Conservation (phyloP, 2,888 invertebrate genomes). For the Charanyca ferruginea region DNA sequence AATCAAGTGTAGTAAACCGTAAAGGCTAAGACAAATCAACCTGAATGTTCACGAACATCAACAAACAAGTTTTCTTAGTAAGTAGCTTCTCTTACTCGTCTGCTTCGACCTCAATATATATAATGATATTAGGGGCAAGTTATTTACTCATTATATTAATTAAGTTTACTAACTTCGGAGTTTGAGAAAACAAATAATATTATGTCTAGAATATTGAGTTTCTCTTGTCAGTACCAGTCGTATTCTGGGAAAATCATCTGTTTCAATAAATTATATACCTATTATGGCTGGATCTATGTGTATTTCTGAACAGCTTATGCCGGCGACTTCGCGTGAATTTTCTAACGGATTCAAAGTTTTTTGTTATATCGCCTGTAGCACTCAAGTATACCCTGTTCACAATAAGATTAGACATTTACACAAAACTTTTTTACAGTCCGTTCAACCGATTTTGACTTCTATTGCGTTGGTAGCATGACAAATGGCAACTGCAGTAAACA, state of each 20-base stretch:
- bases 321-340: too few species aligned
- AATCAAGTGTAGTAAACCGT: constrained; percentile 19
- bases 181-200: background rate
- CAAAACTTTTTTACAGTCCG: too few species aligned
- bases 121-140: constrained; percentile 9
- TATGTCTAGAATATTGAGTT: background rate
- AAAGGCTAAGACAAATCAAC: constrained; percentile 25
- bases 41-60: constrained; percentile 40
- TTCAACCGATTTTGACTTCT: too few species aligned
- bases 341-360: too few species aligned
- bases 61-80: constrained; percentile 13
- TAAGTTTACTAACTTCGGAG: background rate
- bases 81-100: background rate
- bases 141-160: constrained; percentile 5
- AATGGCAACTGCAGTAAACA: too few species aligned
- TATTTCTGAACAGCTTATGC: too few species aligned
- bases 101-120: constrained; percentile 20
- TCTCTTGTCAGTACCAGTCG: background rate
- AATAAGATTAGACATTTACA: too few species aligned
- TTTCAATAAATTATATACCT: background rate
- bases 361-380: too few species aligned
- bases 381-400: too few species aligned
- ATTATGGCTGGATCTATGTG: background rate
- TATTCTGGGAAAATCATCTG: background rate
- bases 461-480: too few species aligned